A percentile compares a stretch with the other conserved stretches of the same genome.
These are phyloP conservation scores for Dioctria rufipes DNA, from an alignment of 2,888 invertebrate genomes.

Conservation along the genomic window DNA sequence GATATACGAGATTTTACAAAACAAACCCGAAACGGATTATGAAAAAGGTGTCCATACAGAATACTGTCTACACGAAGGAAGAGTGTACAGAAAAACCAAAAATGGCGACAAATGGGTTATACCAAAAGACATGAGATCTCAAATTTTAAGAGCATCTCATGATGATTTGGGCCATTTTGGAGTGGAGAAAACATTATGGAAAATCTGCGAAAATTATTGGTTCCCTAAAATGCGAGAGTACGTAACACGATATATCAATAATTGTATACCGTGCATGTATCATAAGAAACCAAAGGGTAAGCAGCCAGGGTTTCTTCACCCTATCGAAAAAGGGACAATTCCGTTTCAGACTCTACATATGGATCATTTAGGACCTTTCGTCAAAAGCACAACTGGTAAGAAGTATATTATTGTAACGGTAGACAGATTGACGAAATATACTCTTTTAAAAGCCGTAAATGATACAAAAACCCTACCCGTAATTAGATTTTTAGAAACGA, in stretches of 20 bases:
- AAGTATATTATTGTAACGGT: background rate
- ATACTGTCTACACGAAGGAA: background rate
- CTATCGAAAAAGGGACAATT: background rate
- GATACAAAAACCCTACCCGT: background rate
- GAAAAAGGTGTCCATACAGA: background rate
- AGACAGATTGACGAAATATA: background rate
- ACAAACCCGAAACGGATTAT: constrained; percentile 7
- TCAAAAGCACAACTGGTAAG: background rate
- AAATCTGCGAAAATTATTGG: background rate
- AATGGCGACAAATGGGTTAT: background rate
- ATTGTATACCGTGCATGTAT: background rate
- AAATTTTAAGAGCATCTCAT: background rate
- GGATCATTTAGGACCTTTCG: background rate
- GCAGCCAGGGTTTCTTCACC: background rate
- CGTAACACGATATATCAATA: background rate
- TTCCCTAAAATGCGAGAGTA: background rate
- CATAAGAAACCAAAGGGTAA: background rate
- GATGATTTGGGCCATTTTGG: constrained; percentile 1
- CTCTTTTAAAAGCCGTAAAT: background rate
- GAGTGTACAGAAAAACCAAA: background rate
- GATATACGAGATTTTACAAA: background rate
- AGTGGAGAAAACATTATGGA: background rate
- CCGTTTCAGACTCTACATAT: background rate
- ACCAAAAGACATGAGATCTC: background rate
- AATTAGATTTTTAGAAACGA: background rate